phyloP scores from a whole-genome alignment of 2,888 invertebrate genomes.

The Apodemia duryi region DNA sequence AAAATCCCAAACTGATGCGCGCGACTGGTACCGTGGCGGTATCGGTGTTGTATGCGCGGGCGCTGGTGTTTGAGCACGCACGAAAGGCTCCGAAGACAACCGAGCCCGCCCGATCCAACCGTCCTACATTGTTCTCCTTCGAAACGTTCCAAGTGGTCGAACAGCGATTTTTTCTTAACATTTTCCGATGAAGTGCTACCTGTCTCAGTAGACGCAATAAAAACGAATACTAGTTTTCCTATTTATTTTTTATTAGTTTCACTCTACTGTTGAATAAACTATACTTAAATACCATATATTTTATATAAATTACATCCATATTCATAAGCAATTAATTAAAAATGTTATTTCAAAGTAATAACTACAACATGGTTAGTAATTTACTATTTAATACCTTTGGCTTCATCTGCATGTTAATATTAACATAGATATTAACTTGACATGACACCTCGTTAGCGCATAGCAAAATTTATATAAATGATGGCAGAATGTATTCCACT shows the following conservation, averaged over 20 bases:
- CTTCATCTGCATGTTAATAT: too few species aligned
- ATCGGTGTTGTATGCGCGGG: conserved; percentile 62
- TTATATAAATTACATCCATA: not conserved
- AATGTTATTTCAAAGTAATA: too few species aligned
- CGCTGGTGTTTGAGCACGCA: conserved; percentile 42
- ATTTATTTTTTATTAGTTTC: conserved; percentile 26
- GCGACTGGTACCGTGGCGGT: conserved; percentile 57
- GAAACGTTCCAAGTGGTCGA: conserved; percentile 60
- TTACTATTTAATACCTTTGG: too few species aligned
- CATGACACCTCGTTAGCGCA: too few species aligned
- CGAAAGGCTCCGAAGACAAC: conserved; percentile 52
- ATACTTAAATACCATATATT: not conserved
- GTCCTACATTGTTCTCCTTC: conserved; percentile 72
- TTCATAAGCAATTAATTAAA: too few species aligned
- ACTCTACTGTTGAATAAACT: conserved; percentile 2
- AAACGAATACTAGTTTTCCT: conserved; percentile 40
- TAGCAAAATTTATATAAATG: too few species aligned
- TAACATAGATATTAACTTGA: too few species aligned
- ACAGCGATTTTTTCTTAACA: conserved; percentile 61
- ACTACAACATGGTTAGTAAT: too few species aligned
- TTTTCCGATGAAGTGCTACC: conserved; percentile 71
- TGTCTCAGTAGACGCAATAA: conserved; percentile 41
- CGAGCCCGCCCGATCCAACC: conserved; percentile 59
- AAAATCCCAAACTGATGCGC: conserved; percentile 41
- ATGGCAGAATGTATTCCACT: too few species aligned